phyloP scores from a whole-genome alignment of 2,113 vertebrate species.

The Philantomba maxwellii region DNA sequence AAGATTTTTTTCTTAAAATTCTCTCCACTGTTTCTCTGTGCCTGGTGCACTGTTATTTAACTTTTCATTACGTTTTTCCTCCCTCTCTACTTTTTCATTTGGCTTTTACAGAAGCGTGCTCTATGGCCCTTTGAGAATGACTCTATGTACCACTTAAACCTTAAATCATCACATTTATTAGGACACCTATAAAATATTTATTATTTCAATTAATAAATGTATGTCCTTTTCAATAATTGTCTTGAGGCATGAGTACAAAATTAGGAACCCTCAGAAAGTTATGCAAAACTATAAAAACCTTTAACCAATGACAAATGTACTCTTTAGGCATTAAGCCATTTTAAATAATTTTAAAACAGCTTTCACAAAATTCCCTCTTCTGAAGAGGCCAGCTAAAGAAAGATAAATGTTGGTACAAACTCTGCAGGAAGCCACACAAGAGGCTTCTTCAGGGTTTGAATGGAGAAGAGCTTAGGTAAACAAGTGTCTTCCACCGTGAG shows the following conservation, averaged over 20 bases:
- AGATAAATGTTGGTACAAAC: background rate
- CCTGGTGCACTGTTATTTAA: background rate
- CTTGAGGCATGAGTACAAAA: constrained; percentile 25
- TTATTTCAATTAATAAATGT: constrained; percentile 61
- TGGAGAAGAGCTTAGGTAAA: background rate
- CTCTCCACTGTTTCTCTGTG: background rate
- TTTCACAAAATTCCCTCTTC: constrained; percentile 26
- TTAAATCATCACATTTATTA: constrained; percentile 54
- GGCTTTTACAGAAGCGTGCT: background rate
- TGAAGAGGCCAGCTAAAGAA: background rate
- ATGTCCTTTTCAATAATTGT: constrained; percentile 41
- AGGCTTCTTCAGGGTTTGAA: background rate
- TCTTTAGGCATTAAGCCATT: constrained; percentile 24
- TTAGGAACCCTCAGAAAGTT: constrained; percentile 49
- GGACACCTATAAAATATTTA: constrained; percentile 46
- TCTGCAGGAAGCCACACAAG: background rate
- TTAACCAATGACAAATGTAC: constrained; percentile 32
- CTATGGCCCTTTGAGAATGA: constrained; percentile 11
- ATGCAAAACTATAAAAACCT: constrained; percentile 52
- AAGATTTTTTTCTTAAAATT: background rate
- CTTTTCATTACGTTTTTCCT: constrained; percentile 2
- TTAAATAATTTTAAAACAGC: constrained; percentile 44
- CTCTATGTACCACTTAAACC: constrained; percentile 29
- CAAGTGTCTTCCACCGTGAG: background rate
- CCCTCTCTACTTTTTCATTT: constrained; percentile 24